phyloP scores from a whole-genome alignment of 2,888 invertebrate genomes.

The Listrodromus nycthemerus region DNA sequence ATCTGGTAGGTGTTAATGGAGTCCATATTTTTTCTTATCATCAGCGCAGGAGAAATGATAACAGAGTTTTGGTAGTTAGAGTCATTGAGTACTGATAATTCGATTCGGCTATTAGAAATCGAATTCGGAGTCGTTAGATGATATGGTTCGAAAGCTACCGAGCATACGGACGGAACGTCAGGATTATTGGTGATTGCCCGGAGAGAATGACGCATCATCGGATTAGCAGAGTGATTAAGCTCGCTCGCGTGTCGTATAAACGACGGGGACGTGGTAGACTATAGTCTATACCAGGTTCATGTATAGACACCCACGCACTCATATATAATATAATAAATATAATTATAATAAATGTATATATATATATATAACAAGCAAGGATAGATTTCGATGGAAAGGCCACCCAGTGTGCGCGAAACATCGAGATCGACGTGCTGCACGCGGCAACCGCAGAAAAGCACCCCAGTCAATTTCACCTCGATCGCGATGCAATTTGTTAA shows the following conservation, averaged over 20 bases:
- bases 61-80: conserved; percentile 4
- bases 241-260: conserved; percentile 55
- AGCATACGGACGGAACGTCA: conserved; percentile 21
- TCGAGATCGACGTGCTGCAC: conserved; percentile 28
- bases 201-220: conserved; percentile 65
- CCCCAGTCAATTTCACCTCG: conserved; percentile 62
- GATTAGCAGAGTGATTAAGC: conserved; percentile 60
- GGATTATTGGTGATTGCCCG: conserved; percentile 51
- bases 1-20: neutral
- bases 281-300: neutral
- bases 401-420: conserved; percentile 29
- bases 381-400: conserved; percentile 44
- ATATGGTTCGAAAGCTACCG: neutral
- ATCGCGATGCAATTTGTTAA: neutral
- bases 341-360: neutral
- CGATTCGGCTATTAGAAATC: conserved; percentile 25
- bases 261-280: conserved; percentile 31
- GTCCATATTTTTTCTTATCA: neutral
- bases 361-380: neutral
- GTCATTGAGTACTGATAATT: conserved; percentile 26
- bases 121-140: conserved; percentile 21
- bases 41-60: conserved; percentile 14
- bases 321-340: neutral
- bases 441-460: conserved; percentile 14
- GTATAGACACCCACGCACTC: neutral